phyloP scores from a whole-genome alignment of 2,797 vertebrate genomes.

The Hemibagrus guttatus region DNA sequence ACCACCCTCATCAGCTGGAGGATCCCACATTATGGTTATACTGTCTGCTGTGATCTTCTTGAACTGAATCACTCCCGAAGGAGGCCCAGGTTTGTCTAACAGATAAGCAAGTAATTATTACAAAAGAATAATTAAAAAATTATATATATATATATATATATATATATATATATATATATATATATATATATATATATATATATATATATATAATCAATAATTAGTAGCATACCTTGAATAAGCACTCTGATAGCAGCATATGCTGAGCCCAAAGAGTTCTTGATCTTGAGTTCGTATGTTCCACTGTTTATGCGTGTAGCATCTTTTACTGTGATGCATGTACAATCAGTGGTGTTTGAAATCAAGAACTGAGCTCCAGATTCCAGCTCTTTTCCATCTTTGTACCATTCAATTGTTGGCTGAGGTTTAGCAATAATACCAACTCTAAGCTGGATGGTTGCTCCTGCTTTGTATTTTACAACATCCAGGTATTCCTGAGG shows the following conservation, averaged over 20 bases:
- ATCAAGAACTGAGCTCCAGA: conserved; percentile 80
- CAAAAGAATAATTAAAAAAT: not conserved
- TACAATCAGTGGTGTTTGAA: conserved; percentile 86
- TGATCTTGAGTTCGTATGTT: conserved; percentile 91
- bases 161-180: too few species aligned
- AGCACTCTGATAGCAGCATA: conserved; percentile 86
- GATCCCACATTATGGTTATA: conserved; percentile 90
- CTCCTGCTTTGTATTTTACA: conserved; percentile 89
- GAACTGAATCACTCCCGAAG: conserved; percentile 90
- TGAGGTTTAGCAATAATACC: conserved; percentile 93
- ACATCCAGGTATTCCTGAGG: conserved; percentile 90
- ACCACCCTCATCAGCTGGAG: conserved; percentile 92
- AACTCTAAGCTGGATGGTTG: conserved; percentile 87
- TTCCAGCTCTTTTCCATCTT: conserved; percentile 89
- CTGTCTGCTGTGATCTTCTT: conserved; percentile 94
- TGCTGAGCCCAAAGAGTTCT: conserved; percentile 93
- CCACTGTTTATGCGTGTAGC: conserved; percentile 89
- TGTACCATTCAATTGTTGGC: conserved; percentile 95
- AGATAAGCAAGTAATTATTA: conserved; percentile 8
- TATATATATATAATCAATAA: not conserved
- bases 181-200: too few species aligned
- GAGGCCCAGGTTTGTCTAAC: conserved; percentile 94
- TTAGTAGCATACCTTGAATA: conserved; percentile 85
- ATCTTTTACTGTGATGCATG: conserved; percentile 87
- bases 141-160: not conserved